phyloP scores from a whole-genome alignment of 2,888 invertebrate genomes.

The Caenorhabditis virilis region DNA sequence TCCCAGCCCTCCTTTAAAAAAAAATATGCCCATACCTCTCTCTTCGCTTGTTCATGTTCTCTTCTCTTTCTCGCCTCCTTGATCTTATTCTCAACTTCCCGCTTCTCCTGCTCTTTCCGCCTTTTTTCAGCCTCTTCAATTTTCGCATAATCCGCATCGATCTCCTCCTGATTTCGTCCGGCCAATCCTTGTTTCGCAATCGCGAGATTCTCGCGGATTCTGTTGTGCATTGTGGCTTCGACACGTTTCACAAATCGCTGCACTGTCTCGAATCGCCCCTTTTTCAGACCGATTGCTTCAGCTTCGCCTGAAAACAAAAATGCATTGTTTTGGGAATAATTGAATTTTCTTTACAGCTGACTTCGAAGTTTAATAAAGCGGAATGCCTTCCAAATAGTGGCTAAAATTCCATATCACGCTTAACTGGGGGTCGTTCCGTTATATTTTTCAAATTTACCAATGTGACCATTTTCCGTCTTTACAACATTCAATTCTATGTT shows the following conservation, averaged over 20 bases:
- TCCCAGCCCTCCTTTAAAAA: background rate
- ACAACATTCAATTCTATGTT: too few species aligned
- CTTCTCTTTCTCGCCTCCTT: slow-evolving; percentile 31
- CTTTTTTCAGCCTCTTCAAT: slow-evolving; percentile 43
- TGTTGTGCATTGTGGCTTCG: slow-evolving; percentile 19
- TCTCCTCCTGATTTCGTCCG: slow-evolving; percentile 44
- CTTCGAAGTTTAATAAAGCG: background rate
- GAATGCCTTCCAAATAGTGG: background rate
- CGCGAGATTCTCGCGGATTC: slow-evolving; percentile 34
- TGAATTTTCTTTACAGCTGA: background rate
- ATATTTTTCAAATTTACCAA: too few species aligned
- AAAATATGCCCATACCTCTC: slow-evolving; percentile 1
- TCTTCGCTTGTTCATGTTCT: slow-evolving; percentile 19
- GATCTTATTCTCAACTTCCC: slow-evolving; percentile 41
- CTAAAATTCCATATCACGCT: background rate
- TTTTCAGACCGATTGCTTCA: slow-evolving; percentile 34
- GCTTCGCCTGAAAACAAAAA: slow-evolving; percentile 36
- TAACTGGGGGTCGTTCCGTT: background rate
- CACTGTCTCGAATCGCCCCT: slow-evolving; percentile 44
- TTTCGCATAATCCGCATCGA: slow-evolving; percentile 42
- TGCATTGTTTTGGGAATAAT: background rate
- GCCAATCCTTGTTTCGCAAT: slow-evolving; percentile 48
- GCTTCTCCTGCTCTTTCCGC: slow-evolving; percentile 41
- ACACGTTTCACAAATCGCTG: slow-evolving; percentile 28
- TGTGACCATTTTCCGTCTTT: too few species aligned